phyloP scores from a whole-genome alignment of 2,888 invertebrate genomes.

The Cartodere bifasciata region DNA sequence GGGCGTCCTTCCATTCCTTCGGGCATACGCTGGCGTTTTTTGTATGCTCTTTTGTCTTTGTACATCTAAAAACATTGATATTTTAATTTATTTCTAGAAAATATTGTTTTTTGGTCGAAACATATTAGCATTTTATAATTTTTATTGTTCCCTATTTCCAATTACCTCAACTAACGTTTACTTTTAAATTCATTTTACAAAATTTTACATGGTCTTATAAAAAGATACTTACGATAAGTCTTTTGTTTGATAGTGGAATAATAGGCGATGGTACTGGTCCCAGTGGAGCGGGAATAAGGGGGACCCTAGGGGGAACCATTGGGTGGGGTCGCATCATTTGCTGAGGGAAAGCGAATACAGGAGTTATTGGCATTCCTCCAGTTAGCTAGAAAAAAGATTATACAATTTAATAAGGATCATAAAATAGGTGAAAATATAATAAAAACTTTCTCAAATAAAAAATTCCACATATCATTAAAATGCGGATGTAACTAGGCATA shows the following conservation, averaged over 20 bases:
- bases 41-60: constrained; percentile 16
- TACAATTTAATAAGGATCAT: not conserved
- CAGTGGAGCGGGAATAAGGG: constrained; percentile 31
- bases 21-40: no score
- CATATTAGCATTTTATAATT: no score
- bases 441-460: no score
- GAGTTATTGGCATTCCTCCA: constrained; percentile 22
- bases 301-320: constrained; percentile 22
- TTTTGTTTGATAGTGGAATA: constrained; percentile 22
- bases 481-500: no score
- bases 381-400: constrained; percentile 21
- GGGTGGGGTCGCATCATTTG: no score
- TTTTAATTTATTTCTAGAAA: no score
- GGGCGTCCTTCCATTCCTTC: not conserved
- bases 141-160: no score
- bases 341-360: constrained; percentile 26
- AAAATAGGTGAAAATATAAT: no score
- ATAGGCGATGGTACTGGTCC: constrained; percentile 30
- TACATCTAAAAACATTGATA: constrained; percentile 11
- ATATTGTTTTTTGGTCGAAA: no score
- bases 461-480: no score
- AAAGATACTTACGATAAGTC: constrained; percentile 15
- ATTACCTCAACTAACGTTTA: no score
- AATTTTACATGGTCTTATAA: constrained; percentile 10
- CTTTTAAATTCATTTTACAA: constrained; percentile 8